Evolutionary conservation across 2,113 vertebrate species (phyloP), one percentile per base, ranked within the genome.

Genomic region (Falco punctatus): DNA sequence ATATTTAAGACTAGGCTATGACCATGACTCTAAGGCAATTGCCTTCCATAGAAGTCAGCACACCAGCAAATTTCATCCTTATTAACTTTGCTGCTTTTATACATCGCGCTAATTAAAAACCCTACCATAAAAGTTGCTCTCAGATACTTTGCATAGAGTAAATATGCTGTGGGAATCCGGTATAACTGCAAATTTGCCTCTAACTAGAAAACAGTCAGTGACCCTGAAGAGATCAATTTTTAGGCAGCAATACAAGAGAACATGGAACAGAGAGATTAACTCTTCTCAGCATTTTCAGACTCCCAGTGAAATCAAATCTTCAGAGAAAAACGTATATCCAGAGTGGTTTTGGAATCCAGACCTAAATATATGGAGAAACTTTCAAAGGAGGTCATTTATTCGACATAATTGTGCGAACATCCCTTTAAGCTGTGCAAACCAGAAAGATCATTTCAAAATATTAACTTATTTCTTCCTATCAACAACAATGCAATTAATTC

Each of bases 401-500:
- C 95, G 88, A 95, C 90, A 94, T 95, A 97, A 97, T 94, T 97
- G 91, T 92, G 75, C n/a, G 82, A 96, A 95, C 88, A 95, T 84
- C 94, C 88, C 91, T 95, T 92, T 96, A 89, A 92, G 62, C 88
- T 91, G 81, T 93, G 75, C 67, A 92, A 86, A 91, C 96, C 65
- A 89, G 77, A 96, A 95, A 96, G 89, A 96, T 95, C 81, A 90
- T 96, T 97, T 98, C 91, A 96, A 98, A 97, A 97, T 91, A 97
- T 95, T 97, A 96, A 95, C 97, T 96, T 96, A 93, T 97, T 98
- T 98, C 95, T 97, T 97, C 90, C 92, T 94, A 97, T 97, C 96
- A 97, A 96, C 97, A 97, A 92, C 97, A 97, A 97, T 97, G 97
- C 98, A 97, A 97, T 98, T 98, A 97, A 97, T 98, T 98, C 97